phyloP scores from a whole-genome alignment of 2,113 vertebrate species.

The Myotis davidii region DNA sequence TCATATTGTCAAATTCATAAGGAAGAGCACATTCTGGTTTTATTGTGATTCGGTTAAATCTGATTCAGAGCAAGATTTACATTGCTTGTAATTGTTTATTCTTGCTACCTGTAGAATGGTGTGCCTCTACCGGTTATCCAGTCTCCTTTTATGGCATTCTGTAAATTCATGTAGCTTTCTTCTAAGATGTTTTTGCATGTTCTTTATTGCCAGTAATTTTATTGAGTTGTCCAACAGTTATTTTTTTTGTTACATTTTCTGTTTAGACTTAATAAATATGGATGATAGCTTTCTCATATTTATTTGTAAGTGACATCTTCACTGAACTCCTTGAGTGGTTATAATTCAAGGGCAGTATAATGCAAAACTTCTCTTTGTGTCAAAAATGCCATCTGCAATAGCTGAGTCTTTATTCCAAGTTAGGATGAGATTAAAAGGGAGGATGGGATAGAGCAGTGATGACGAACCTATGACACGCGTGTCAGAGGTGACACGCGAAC shows the following conservation, averaged over 20 bases:
- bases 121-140: background rate
- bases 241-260: conserved; percentile 21
- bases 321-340: background rate
- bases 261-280: background rate
- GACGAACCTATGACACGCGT: too few relatives aligned
- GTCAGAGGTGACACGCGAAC: too few relatives aligned
- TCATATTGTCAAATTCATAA: conserved; percentile 22
- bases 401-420: conserved; percentile 4
- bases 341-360: conserved; percentile 14
- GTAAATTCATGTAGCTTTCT: conserved; percentile 36
- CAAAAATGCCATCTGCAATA: background rate
- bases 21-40: background rate
- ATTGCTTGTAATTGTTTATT: background rate
- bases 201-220: conserved; percentile 46
- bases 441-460: background rate
- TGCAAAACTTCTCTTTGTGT: background rate
- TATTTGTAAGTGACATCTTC: conserved; percentile 33
- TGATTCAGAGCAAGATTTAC: background rate
- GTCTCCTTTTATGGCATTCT: background rate
- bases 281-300: background rate
- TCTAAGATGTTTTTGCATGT: background rate
- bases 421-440: background rate
- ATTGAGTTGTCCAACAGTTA: conserved; percentile 36
- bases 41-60: background rate
- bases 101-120: background rate